Conservation (phyloP, 2,888 invertebrate genomes). For the Copidosoma aretas region DNA sequence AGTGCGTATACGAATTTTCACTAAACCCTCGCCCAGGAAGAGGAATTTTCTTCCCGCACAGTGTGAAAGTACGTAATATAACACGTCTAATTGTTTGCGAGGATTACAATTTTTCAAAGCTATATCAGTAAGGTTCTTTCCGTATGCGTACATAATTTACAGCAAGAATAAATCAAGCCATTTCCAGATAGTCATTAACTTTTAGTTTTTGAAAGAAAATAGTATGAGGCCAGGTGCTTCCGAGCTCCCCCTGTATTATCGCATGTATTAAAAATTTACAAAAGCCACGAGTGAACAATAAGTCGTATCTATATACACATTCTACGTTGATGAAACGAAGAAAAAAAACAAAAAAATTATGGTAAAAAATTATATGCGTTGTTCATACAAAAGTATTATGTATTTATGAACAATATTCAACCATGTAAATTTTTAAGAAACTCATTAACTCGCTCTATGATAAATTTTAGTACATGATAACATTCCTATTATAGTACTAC, state of each 20-base stretch:
- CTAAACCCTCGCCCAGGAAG: no score
- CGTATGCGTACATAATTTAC: constrained; percentile 8
- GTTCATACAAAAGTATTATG: constrained; percentile 27
- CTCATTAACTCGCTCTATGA: constrained; percentile 15
- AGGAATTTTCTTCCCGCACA: no score
- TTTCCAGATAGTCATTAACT: constrained; percentile 36
- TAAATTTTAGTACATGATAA: constrained; percentile 28
- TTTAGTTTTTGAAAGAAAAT: constrained; percentile 20
- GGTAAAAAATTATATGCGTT: constrained; percentile 25
- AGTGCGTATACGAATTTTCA: no score
- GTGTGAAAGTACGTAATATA: no score
- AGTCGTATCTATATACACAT: constrained; percentile 4
- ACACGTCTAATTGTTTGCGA: neutral
- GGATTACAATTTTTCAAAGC: neutral
- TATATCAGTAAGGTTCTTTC: neutral
- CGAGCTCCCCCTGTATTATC: constrained; percentile 27
- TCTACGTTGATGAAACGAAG: constrained; percentile 17
- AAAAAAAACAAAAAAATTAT: constrained; percentile 12
- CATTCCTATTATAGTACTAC: constrained; percentile 35
- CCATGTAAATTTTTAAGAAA: constrained; percentile 17
- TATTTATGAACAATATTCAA: constrained; percentile 29
- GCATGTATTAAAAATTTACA: constrained; percentile 30
- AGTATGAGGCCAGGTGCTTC: constrained; percentile 30
- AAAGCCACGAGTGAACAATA: no score
- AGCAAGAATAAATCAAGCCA: constrained; percentile 32